phyloP scores from a whole-genome alignment of 2,113 vertebrate species.

The Prionailurus bengalensis region DNA sequence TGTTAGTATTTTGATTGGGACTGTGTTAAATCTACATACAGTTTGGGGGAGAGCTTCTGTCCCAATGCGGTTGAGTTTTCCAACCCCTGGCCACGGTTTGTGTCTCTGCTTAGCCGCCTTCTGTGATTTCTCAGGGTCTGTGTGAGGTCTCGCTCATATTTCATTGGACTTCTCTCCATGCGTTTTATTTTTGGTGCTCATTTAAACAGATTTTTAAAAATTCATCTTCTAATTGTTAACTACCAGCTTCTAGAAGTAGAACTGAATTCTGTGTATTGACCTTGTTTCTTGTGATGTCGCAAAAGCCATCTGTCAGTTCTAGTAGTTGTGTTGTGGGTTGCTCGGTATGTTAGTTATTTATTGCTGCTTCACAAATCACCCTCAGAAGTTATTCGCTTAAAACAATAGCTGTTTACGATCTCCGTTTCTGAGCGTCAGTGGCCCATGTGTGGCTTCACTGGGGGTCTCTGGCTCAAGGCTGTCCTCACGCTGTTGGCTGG shows the following conservation, averaged over 20 bases:
- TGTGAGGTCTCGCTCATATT: neutral
- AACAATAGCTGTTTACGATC: too few relatives aligned
- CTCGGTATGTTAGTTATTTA: rapidly evolving
- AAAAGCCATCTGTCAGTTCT: rapidly evolving
- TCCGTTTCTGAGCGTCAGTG: neutral
- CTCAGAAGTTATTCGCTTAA: neutral
- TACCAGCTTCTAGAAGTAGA: neutral
- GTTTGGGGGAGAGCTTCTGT: neutral
- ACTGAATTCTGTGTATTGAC: neutral
- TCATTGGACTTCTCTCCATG: neutral
- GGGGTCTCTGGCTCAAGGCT: neutral
- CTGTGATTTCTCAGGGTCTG: neutral
- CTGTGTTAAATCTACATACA: neutral
- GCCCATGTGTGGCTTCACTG: rapidly evolving
- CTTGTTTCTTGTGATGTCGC: too few relatives aligned
- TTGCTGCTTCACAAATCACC: neutral
- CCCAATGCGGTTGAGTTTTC: neutral
- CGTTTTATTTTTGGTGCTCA: neutral
- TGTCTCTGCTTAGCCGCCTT: neutral
- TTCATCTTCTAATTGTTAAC: neutral
- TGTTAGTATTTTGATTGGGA: neutral
- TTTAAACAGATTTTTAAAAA: neutral
- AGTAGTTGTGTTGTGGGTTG: rapidly evolving
- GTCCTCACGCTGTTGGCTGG: rapidly evolving
- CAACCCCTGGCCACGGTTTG: rapidly evolving